Evolutionary conservation across 92 coral and sea anemone genomes (phyloP).

Genomic region (Anthopleura xanthogrammica): DNA sequence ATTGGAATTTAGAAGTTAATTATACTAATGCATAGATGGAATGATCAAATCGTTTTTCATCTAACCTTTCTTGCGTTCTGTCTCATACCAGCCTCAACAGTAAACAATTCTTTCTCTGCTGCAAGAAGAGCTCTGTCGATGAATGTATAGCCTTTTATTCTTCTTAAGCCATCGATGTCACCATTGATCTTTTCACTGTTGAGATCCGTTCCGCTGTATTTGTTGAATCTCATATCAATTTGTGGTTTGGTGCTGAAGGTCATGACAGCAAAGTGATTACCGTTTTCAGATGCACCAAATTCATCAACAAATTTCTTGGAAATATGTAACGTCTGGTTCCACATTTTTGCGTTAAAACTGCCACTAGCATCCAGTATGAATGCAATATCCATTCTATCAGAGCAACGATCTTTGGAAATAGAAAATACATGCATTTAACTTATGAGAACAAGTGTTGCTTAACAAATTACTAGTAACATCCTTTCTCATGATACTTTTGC

Average conservation of each 20-base stretch:
- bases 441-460: no score
- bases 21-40: no score
- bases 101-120: constrained; percentile 19
- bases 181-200: constrained; percentile 32
- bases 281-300: constrained; percentile 27
- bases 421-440: not conserved
- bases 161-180: constrained; percentile 21
- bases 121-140: constrained; percentile 24
- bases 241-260: constrained; percentile 19
- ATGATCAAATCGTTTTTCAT: no score
- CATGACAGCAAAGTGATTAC: constrained; percentile 33
- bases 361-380: constrained; percentile 52
- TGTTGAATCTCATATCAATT: constrained; percentile 18
- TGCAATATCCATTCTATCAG: constrained; percentile 47
- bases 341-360: constrained; percentile 33
- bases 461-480: no score
- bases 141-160: constrained; percentile 11
- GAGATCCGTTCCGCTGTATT: constrained; percentile 21
- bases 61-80: constrained; percentile 13
- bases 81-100: constrained; percentile 29
- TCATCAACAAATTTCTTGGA: constrained; percentile 13
- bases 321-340: constrained; percentile 1
- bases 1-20: no score
- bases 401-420: constrained; percentile 36
- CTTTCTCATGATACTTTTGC: no score